phyloP scores from a whole-genome alignment of 2,888 invertebrate genomes.

The Pegoplata infirma region DNA sequence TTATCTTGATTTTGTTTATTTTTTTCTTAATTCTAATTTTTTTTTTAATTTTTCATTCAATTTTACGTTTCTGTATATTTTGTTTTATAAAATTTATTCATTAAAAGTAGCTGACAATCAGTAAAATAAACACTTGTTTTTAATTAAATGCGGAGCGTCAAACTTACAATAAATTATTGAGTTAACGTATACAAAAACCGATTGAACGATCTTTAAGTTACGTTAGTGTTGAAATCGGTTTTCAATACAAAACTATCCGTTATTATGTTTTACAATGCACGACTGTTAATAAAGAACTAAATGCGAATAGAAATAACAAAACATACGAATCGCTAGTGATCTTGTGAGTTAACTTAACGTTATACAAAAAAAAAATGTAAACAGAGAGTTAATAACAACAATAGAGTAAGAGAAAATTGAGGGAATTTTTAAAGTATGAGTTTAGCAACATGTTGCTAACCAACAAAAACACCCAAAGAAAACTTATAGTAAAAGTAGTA shows the following conservation, averaged over 20 bases:
- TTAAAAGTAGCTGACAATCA: conserved; percentile 33
- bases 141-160: conserved; percentile 50
- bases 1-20: neutral
- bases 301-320: conserved; percentile 10
- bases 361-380: conserved; percentile 46
- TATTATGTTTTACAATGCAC: neutral
- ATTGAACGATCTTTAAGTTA: conserved; percentile 16
- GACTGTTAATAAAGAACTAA: conserved; percentile 51
- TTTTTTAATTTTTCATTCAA: neutral
- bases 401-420: neutral
- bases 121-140: conserved; percentile 55
- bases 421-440: neutral
- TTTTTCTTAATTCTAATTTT: neutral
- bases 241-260: conserved; percentile 19
- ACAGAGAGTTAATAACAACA: conserved; percentile 15
- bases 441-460: neutral
- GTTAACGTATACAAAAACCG: conserved; percentile 4
- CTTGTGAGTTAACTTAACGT: neutral
- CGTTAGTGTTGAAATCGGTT: neutral
- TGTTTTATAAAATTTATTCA: conserved; percentile 7
- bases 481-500: neutral
- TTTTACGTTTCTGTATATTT: conserved; percentile 7
- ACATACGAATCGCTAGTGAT: conserved; percentile 30
- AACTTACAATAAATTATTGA: conserved; percentile 54
- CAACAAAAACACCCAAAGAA: neutral